phyloP scores from a whole-genome alignment of 92 coral and sea anemone species.

The Parazoanthus atlanticus region DNA sequence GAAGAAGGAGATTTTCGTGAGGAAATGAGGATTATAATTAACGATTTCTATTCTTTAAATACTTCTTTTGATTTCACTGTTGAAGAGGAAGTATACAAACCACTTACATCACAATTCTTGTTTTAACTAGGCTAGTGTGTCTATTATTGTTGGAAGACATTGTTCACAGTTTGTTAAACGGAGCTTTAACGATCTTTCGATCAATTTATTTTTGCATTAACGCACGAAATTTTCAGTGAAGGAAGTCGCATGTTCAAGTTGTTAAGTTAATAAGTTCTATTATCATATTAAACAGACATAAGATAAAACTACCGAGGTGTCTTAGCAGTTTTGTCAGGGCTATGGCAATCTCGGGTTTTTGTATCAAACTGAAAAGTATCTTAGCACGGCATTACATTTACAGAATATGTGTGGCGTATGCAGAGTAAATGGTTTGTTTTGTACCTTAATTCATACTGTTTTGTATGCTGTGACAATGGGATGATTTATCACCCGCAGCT shows the following conservation, averaged over 20 bases:
- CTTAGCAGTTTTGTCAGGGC: neutral
- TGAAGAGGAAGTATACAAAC: neutral
- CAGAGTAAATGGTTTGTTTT: neutral
- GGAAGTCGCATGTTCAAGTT: neutral
- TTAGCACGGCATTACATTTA: neutral
- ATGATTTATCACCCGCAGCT: neutral
- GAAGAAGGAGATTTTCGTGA: neutral
- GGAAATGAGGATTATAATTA: no score
- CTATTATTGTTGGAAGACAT: no score
- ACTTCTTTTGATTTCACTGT: no score
- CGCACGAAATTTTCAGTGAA: neutral
- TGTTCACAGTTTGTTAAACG: neutral
- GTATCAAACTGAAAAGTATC: no score
- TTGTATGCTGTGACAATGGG: no score
- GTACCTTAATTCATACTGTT: no score
- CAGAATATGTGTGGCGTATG: neutral
- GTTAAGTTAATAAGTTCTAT: no score
- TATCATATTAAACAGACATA: no score
- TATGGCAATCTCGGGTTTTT: no score
- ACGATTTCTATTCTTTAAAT: no score
- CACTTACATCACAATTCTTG: neutral
- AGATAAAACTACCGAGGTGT: neutral
- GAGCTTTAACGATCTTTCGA: neutral
- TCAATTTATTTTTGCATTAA: neutral
- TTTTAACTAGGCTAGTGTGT: no score